phyloP scores from a whole-genome alignment of 35 echinoderm and acorn worm species.

The Apostichopus californicus region DNA sequence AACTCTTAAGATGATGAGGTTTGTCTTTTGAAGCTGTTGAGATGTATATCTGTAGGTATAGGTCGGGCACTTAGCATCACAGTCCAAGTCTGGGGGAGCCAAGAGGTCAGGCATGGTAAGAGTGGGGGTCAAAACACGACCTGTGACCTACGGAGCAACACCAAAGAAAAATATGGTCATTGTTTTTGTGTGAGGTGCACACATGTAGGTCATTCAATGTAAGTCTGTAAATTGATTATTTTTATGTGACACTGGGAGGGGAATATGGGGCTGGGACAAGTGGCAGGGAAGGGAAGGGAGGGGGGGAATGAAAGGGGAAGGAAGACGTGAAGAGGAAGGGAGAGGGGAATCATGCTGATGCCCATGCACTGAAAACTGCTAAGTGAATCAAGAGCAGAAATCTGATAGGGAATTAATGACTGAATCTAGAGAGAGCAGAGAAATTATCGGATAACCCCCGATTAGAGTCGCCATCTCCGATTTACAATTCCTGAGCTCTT shows the following conservation, averaged over 20 bases:
- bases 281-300: neutral
- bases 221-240: neutral
- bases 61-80: slow-evolving; percentile 38
- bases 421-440: too few relatives aligned
- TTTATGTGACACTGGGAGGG: neutral
- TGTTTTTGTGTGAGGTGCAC: neutral
- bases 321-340: too few relatives aligned
- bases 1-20: slow-evolving; percentile 55
- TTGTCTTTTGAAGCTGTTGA: neutral
- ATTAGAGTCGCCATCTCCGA: too few relatives aligned
- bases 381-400: too few relatives aligned
- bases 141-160: slow-evolving; percentile 55
- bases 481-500: too few relatives aligned
- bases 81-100: slow-evolving; percentile 53
- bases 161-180: neutral
- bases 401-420: too few relatives aligned
- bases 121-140: slow-evolving; percentile 9
- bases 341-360: too few relatives aligned
- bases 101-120: slow-evolving; percentile 20
- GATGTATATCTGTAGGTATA: slow-evolving; percentile 45
- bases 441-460: too few relatives aligned
- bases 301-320: too few relatives aligned
- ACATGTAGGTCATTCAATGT: neutral
- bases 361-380: too few relatives aligned
- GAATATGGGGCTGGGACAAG: neutral